Evolutionary conservation across 1,140 invertebrate species (phyloP).

Genomic region (Aradophagus sp.): DNA sequence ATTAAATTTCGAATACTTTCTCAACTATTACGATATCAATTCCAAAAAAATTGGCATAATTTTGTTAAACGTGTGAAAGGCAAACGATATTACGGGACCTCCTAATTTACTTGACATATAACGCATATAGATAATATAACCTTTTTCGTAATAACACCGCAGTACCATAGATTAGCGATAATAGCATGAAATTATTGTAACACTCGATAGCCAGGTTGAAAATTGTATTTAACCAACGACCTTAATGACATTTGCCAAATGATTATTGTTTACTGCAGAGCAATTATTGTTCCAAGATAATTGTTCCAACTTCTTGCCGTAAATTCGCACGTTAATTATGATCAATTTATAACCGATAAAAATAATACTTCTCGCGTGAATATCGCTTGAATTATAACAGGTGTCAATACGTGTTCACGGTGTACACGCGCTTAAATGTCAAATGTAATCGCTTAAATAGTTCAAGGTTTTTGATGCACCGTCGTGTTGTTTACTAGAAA

Average conservation of each 20-base stretch:
- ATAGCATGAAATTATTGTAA: constrained; percentile 10
- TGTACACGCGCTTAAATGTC: constrained; percentile 49
- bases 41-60: constrained; percentile 18
- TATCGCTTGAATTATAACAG: constrained; percentile 26
- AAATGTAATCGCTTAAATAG: constrained; percentile 45
- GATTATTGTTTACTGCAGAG: constrained; percentile 21
- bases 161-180: constrained; percentile 25
- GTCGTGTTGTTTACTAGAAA: not conserved
- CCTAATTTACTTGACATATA: constrained; percentile 49
- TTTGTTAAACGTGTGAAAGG: constrained; percentile 4
- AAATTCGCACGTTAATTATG: constrained; percentile 32
- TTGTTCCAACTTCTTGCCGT: constrained; percentile 14
- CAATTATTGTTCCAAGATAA: constrained; percentile 6
- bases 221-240: constrained; percentile 29
- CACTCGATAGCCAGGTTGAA: constrained; percentile 1
- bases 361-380: not conserved
- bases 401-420: constrained; percentile 19
- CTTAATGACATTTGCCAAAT: constrained; percentile 33
- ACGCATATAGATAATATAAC: constrained; percentile 42
- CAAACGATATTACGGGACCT: too few species aligned
- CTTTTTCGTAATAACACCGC: constrained; percentile 42
- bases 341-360: constrained; percentile 24
- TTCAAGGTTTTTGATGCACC: constrained; percentile 26
- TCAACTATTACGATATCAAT: too few species aligned
- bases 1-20: too few species aligned